Evolutionary conservation across 1,140 invertebrate genomes (phyloP), one percentile per base, ranked within the genome.

Genomic region (Dendroctonus ponderosae): DNA sequence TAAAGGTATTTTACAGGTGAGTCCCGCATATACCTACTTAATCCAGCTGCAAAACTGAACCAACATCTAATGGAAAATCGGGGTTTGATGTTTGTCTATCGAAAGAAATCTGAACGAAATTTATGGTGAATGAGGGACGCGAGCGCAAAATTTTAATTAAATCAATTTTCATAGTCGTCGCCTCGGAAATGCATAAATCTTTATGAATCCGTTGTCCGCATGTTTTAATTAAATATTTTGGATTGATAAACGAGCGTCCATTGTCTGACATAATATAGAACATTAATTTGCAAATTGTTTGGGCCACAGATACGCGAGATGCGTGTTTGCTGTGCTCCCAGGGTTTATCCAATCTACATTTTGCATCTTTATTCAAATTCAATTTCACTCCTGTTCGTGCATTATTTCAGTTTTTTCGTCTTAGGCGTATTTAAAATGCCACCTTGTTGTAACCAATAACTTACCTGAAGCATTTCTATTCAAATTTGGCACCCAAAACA

Each of bases 181-280:
- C 75, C 72, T 72, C 68, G 65, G 51, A 70, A 72, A 71, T 67
- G 66, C 75, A 78, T 78, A 78, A 78, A 78, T 78, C 74, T 76
- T 74, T 75, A 75, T 76, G 74, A 76, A 73, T 76, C 73, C 75
- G 69, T 74, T 77, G 76, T 76, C 73, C 75, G 73, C 75, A 71
- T 75, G 72, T 78, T 78, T 76, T 78, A 78, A 78, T 78, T 78
- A 78, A 78, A 78, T 76, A 78, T 76, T 76, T 69, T 63, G 70
- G 75, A 77, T 75, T 77, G 76, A 77, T 77, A 71, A 76, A 77
- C 73, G 72, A 71, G 66, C 67, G 14, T 12, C 69, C 73, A 76
- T 75, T 77, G 74, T 76, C 72, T 76, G 76, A 76, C 74, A 70
- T 71, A 74, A 74, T 73, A 71, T 73, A 72, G 70, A 75, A 75